A percentile compares a stretch with the other conserved stretches of the same genome.
Evolutionary conservation across 2,888 invertebrate genomes (phyloP).

Genomic region (Cloeon dipterum): DNA sequence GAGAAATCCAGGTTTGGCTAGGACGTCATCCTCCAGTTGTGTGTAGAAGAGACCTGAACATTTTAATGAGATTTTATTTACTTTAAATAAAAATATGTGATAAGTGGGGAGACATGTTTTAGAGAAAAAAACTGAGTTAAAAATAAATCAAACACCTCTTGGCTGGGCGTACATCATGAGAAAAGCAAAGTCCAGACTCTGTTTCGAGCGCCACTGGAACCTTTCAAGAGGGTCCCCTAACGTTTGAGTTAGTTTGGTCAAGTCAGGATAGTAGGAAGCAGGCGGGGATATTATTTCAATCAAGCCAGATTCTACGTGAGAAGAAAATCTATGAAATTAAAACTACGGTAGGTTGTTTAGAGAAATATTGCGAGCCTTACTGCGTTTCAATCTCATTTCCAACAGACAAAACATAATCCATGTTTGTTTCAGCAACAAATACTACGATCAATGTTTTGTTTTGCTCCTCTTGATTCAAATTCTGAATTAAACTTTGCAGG

Average conservation of each 20-base stretch:
- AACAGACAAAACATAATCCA: too few relatives aligned
- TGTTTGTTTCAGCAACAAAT: slow-evolving; percentile 70
- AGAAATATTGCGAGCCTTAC: too few relatives aligned
- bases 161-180: slow-evolving; percentile 83
- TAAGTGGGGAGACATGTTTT: too few relatives aligned
- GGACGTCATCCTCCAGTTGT: slow-evolving; percentile 83
- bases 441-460: slow-evolving; percentile 62
- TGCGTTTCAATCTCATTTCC: too few relatives aligned
- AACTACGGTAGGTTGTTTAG: too few relatives aligned
- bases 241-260: slow-evolving; percentile 48
- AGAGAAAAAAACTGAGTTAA: too few relatives aligned
- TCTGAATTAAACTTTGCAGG: slow-evolving; percentile 56
- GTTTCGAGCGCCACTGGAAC: slow-evolving; percentile 80
- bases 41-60: slow-evolving; percentile 80
- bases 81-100: too few relatives aligned
- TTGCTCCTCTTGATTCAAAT: slow-evolving; percentile 46
- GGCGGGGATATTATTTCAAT: slow-evolving; percentile 78
- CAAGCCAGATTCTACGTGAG: slow-evolving; percentile 50
- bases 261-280: slow-evolving; percentile 66
- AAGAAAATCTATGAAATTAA: slow-evolving; percentile 35
- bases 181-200: slow-evolving; percentile 81
- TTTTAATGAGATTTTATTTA: too few relatives aligned
- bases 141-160: too few relatives aligned
- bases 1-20: slow-evolving; percentile 65
- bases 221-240: slow-evolving; percentile 69